A percentile compares a stretch with the other conserved stretches of the same genome.
Evolutionary conservation across 64 coral and sea anemone species (phyloP).

Genomic region (Dendronephthya gigantea): DNA sequence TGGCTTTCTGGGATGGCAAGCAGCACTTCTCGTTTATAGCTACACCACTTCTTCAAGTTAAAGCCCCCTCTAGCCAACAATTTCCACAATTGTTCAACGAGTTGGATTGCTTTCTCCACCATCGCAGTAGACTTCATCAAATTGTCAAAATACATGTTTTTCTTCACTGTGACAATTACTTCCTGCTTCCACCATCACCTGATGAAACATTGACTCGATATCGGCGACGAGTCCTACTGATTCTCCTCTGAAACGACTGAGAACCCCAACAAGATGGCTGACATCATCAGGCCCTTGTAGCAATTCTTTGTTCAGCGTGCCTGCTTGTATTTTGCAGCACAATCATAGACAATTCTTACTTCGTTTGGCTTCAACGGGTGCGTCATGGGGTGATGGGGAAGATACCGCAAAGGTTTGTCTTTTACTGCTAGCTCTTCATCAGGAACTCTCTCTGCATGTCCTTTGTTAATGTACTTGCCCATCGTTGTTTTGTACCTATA

Average conservation of each 20-base stretch:
- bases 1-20: constrained; percentile 28
- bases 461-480: constrained; percentile 37
- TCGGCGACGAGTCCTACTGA: constrained; percentile 37
- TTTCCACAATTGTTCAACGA: not conserved
- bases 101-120: not conserved
- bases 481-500: constrained; percentile 34
- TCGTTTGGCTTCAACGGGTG: constrained; percentile 51
- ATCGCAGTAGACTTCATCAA: constrained; percentile 28
- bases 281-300: constrained; percentile 29
- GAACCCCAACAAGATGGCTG: constrained; percentile 39
- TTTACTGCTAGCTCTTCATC: constrained; percentile 26
- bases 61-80: no score
- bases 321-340: constrained; percentile 35
- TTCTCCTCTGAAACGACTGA: constrained; percentile 47
- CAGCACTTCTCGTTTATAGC: constrained; percentile 22
- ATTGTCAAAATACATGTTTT: constrained; percentile 47
- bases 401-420: constrained; percentile 28
- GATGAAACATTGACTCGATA: constrained; percentile 46
- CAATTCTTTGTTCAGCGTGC: constrained; percentile 39
- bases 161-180: constrained; percentile 5
- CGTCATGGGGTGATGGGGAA: constrained; percentile 42
- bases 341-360: constrained; percentile 45
- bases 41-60: constrained; percentile 42
- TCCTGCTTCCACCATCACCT: constrained; percentile 32
- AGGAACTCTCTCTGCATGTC: constrained; percentile 43